phyloP scores from a whole-genome alignment of 2,113 vertebrate species.

The Notiomystis cincta region DNA sequence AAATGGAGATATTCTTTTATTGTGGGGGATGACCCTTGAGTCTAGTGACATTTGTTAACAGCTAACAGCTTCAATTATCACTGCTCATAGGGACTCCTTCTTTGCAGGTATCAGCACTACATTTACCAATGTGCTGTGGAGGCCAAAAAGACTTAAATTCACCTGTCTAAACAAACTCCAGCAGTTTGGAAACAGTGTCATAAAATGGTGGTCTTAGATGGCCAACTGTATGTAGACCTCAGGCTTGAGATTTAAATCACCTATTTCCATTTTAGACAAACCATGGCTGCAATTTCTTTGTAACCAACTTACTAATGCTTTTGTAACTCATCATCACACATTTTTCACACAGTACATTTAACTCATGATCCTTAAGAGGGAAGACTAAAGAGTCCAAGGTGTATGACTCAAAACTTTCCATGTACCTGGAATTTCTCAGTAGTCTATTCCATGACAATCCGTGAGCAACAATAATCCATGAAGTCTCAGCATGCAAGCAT shows the following conservation, averaged over 20 bases:
- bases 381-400: neutral
- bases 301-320: neutral
- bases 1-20: neutral
- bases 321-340: neutral
- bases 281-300: neutral
- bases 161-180: accelerated
- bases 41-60: neutral
- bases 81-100: neutral
- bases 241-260: neutral
- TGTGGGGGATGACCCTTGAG: neutral
- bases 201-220: neutral
- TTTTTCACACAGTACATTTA: neutral
- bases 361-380: neutral
- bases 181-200: neutral
- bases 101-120: neutral
- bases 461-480: neutral
- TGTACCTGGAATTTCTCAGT: neutral
- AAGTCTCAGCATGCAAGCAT: neutral
- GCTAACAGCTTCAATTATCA: neutral
- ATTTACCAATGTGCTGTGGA: neutral
- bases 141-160: neutral
- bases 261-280: neutral
- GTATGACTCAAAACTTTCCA: neutral
- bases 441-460: neutral
- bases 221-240: neutral